A percentile compares a stretch with the other conserved stretches of the same genome.
Evolutionary conservation across 2,113 vertebrate genomes (phyloP).

Genomic region (Pseudonaja textilis): DNA sequence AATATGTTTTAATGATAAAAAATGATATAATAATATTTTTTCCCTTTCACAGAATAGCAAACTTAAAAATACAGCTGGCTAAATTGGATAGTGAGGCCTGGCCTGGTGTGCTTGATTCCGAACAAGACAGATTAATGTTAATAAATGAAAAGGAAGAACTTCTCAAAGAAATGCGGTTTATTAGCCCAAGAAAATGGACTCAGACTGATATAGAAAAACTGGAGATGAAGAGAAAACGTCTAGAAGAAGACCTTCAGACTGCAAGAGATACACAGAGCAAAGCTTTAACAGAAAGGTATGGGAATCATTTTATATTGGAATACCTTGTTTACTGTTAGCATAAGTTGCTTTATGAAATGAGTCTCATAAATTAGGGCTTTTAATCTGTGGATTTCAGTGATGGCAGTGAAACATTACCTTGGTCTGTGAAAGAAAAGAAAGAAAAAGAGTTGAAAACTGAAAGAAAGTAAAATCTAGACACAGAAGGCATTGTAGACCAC

Average conservation of each 20-base stretch:
- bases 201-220: conserved; percentile 85
- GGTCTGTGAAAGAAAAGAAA: not conserved
- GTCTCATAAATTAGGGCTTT: not conserved
- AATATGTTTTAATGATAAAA: not conserved
- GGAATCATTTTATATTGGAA: not conserved
- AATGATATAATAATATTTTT: not conserved
- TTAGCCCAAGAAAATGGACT: conserved; percentile 80
- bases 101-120: conserved; percentile 93
- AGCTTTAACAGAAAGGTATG: conserved; percentile 89
- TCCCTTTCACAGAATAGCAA: conserved; percentile 81
- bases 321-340: not conserved
- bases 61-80: conserved; percentile 93
- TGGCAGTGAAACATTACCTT: not conserved
- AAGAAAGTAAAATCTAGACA: not conserved
- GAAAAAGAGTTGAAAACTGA: not conserved
- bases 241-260: conserved; percentile 91
- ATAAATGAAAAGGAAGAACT: conserved; percentile 98
- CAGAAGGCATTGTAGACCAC: not conserved
- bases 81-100: conserved; percentile 94
- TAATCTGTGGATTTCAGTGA: not conserved
- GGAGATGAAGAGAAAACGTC: conserved; percentile 81
- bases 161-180: conserved; percentile 92
- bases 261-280: conserved; percentile 96
- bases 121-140: conserved; percentile 91
- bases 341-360: not conserved